Percentiles rank a stretch among this genome's conserved stretches.
phyloP scores from a whole-genome alignment of 2,113 vertebrate species.

The Odontesthes bonariensis region DNA sequence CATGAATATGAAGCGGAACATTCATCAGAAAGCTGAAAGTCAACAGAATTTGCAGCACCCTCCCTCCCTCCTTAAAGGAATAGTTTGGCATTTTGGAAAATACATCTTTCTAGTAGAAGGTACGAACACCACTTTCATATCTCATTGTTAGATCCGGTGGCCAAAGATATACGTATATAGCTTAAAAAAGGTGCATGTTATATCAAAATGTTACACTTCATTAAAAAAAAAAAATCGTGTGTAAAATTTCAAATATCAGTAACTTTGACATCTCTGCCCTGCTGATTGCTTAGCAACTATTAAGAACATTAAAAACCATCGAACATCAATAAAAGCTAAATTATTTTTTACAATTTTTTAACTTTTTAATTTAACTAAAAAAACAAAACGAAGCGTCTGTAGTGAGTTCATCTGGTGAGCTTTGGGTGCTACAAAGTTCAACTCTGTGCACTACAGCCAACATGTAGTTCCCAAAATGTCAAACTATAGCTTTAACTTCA shows the following conservation, averaged over 20 bases:
- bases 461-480: conserved; percentile 15
- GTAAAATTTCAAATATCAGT: not conserved
- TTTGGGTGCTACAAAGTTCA: not conserved
- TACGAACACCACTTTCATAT: too few relatives aligned
- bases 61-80: not conserved
- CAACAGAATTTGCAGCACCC: not conserved
- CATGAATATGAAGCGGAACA: conserved; percentile 21
- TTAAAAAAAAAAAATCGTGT: not conserved
- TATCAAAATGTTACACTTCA: not conserved
- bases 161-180: not conserved
- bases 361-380: not conserved
- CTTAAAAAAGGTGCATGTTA: not conserved
- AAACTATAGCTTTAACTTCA: conserved; percentile 36
- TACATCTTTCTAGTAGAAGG: not conserved
- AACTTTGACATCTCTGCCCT: not conserved
- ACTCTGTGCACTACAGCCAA: not conserved
- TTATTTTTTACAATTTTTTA: not conserved
- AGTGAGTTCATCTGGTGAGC: not conserved
- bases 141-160: too few relatives aligned
- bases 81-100: conserved; percentile 6
- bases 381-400: not conserved
- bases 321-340: not conserved
- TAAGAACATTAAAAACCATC: not conserved
- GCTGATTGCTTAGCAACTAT: not conserved
- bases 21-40: conserved; percentile 26